A percentile compares a stretch with the other conserved stretches of the same genome.
These are phyloP conservation scores for Lypha dubia DNA, from an alignment of 2,888 invertebrate genomes.

Conservation along the genomic window DNA sequence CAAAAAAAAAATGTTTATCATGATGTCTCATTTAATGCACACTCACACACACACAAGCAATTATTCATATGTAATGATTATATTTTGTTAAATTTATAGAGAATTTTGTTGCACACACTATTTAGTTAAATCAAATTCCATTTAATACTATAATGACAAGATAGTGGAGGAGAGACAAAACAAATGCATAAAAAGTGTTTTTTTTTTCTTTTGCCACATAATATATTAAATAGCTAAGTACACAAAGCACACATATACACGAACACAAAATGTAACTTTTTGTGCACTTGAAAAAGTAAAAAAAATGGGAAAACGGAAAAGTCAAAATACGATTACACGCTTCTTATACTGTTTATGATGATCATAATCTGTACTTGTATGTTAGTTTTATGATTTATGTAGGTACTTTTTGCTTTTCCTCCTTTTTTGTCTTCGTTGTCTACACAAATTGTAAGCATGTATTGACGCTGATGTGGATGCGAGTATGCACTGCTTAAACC, in stretches of 20 bases:
- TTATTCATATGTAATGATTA: background rate
- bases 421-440: background rate
- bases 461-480: background rate
- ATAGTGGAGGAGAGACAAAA: background rate
- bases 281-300: constrained; percentile 1
- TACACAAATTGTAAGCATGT: constrained; percentile 13
- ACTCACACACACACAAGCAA: background rate
- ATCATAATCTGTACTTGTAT: background rate
- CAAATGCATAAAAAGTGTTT: background rate
- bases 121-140: constrained; percentile 13
- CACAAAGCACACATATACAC: background rate
- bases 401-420: background rate
- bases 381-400: constrained; percentile 16
- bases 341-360: constrained; percentile 8
- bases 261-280: background rate
- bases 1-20: constrained; percentile 11
- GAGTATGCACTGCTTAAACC: background rate
- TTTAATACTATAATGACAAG: constrained; percentile 6
- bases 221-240: constrained; percentile 38
- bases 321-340: constrained; percentile 53
- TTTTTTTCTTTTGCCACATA: background rate
- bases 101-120: background rate
- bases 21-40: background rate
- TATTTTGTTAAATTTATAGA: background rate
- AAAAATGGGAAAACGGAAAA: constrained; percentile 36